phyloP scores from a whole-genome alignment of 1,140 invertebrate genomes.

The Rhopalosiphum padi region DNA sequence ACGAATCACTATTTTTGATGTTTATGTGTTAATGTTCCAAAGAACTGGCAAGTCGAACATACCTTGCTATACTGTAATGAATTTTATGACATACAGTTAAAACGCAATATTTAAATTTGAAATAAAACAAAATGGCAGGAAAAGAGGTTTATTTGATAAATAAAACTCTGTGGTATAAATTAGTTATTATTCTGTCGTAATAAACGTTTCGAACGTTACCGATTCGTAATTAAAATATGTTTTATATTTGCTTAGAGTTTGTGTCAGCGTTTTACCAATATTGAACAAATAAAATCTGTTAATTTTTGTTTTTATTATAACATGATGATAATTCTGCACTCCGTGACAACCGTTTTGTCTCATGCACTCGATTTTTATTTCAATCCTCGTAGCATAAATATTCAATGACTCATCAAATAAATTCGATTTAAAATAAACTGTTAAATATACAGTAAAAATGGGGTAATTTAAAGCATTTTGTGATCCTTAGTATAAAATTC shows the following conservation, averaged over 20 bases:
- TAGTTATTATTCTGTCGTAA: neutral
- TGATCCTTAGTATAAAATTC: neutral
- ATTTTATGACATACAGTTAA: slow-evolving; percentile 25
- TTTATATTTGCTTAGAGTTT: slow-evolving; percentile 36
- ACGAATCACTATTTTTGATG: slow-evolving; percentile 37
- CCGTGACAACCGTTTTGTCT: neutral
- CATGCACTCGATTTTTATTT: neutral
- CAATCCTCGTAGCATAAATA: neutral
- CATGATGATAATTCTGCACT: neutral
- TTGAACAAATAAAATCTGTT: slow-evolving; percentile 39
- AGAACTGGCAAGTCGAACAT: slow-evolving; percentile 30
- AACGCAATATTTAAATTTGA: slow-evolving; percentile 5
- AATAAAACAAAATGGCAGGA: slow-evolving; percentile 4
- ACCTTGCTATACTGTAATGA: neutral
- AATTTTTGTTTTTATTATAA: slow-evolving; percentile 2
- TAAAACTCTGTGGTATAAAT: slow-evolving; percentile 3
- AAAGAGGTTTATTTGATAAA: neutral
- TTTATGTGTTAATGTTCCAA: slow-evolving; percentile 47
- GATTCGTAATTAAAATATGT: slow-evolving; percentile 37
- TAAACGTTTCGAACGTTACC: neutral
- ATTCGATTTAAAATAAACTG: neutral
- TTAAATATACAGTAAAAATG: neutral
- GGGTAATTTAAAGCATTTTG: neutral
- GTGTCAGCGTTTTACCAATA: neutral
- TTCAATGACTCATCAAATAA: neutral